phyloP scores from a whole-genome alignment of 2,888 invertebrate species.

The Xestia c-nigrum region DNA sequence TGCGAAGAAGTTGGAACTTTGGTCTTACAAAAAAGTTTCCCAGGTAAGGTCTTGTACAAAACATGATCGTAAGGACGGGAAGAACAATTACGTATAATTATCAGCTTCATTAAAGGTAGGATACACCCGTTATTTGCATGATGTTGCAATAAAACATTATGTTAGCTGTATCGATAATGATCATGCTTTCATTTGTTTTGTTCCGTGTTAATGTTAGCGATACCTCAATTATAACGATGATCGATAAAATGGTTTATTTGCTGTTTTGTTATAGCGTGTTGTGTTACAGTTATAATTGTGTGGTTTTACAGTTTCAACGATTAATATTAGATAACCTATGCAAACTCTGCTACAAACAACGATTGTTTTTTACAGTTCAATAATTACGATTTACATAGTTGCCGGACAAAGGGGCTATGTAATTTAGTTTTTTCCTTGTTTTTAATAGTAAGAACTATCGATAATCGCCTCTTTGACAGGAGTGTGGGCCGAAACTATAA shows the following conservation, averaged over 20 bases:
- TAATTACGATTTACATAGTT: neutral
- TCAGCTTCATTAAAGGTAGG: neutral
- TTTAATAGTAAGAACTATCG: neutral
- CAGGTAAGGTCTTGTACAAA: neutral
- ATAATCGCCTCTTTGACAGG: neutral
- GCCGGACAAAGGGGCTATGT: neutral
- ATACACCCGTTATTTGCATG: neutral
- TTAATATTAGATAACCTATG: neutral
- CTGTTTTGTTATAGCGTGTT: constrained; percentile 1
- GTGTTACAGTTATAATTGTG: constrained; percentile 14
- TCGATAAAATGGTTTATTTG: constrained; percentile 20
- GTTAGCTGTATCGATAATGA: constrained; percentile 22
- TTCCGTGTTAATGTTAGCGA: constrained; percentile 18
- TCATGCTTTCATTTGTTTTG: constrained; percentile 25
- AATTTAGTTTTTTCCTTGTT: neutral
- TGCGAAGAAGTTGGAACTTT: neutral
- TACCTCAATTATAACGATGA: constrained; percentile 11
- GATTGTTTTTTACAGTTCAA: neutral
- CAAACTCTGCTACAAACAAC: neutral
- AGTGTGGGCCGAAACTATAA: neutral
- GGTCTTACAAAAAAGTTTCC: neutral
- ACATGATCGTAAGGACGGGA: neutral
- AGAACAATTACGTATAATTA: neutral
- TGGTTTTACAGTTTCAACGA: constrained; percentile 1
- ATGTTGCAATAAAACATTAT: neutral